These are phyloP conservation scores for Orchestia grillus DNA, from an alignment of 1,140 invertebrate species.

Conservation along the genomic window DNA sequence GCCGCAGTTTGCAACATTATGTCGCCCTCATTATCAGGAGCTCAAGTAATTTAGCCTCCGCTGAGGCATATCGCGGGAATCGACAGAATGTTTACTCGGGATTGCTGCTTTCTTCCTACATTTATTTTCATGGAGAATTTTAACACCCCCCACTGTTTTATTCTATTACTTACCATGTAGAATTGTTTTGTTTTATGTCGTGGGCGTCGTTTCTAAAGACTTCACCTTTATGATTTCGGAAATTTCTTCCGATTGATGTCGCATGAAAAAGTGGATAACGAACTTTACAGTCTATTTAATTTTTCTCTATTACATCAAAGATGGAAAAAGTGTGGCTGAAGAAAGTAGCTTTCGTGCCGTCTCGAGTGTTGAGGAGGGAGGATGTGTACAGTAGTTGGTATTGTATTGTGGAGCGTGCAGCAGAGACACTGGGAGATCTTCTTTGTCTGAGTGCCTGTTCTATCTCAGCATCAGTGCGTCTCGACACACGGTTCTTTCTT, in stretches of 20 bases:
- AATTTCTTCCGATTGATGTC: background rate
- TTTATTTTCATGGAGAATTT: background rate
- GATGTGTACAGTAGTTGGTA: conserved; percentile 24
- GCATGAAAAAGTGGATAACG: background rate
- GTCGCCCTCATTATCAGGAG: background rate
- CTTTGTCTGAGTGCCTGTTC: background rate
- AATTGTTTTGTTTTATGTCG: background rate
- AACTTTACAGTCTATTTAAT: no score
- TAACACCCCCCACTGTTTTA: background rate
- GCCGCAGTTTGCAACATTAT: background rate
- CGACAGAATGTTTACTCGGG: background rate
- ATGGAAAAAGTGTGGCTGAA: background rate
- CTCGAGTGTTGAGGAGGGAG: conserved; percentile 20
- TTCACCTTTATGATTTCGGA: background rate
- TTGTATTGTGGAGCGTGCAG: background rate
- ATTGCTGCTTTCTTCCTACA: background rate
- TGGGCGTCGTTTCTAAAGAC: background rate
- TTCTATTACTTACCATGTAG: background rate
- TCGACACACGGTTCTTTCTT: background rate
- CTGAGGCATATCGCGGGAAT: background rate
- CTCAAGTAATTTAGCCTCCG: background rate
- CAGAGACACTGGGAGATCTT: conserved; percentile 29
- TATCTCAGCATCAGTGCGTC: background rate
- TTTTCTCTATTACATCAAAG: background rate
- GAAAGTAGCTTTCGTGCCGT: background rate